Evolutionary conservation across 1,140 invertebrate species (phyloP).

Genomic region (Camponotus vicinus): DNA sequence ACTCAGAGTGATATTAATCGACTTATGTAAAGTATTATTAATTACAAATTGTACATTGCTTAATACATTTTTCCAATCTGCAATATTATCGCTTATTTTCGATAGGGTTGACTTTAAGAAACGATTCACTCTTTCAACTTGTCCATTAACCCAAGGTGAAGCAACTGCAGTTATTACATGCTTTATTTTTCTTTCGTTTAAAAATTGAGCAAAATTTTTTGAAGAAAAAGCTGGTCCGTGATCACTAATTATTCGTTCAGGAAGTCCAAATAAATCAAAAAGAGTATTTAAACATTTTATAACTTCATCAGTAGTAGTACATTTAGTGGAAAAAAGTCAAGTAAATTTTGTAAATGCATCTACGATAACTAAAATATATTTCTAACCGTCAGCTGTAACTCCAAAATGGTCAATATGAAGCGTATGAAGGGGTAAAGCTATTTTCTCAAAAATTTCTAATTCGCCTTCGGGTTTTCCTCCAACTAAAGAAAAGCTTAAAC

Average conservation of each 20-base stretch:
- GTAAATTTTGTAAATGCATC: background rate
- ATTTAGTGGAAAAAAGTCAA: background rate
- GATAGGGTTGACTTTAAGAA: background rate
- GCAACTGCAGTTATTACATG: background rate
- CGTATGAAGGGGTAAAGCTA: background rate
- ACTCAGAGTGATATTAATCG: background rate
- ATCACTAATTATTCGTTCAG: background rate
- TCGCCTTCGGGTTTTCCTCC: background rate
- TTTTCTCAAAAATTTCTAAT: background rate
- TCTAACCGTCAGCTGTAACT: background rate
- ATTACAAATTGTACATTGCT: background rate
- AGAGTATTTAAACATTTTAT: background rate
- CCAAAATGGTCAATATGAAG: background rate
- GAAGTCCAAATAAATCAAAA: background rate
- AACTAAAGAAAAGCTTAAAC: background rate
- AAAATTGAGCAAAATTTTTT: background rate
- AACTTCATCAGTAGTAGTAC: background rate
- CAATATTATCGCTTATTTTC: background rate
- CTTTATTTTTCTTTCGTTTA: background rate
- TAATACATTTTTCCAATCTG: background rate
- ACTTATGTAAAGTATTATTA: background rate
- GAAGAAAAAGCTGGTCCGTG: background rate
- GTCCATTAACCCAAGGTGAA: background rate
- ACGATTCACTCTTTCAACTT: background rate
- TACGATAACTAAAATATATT: background rate